These are phyloP conservation scores for Microdon myrmicae DNA, from an alignment of 2,888 invertebrate genomes.

Conservation along the genomic window DNA sequence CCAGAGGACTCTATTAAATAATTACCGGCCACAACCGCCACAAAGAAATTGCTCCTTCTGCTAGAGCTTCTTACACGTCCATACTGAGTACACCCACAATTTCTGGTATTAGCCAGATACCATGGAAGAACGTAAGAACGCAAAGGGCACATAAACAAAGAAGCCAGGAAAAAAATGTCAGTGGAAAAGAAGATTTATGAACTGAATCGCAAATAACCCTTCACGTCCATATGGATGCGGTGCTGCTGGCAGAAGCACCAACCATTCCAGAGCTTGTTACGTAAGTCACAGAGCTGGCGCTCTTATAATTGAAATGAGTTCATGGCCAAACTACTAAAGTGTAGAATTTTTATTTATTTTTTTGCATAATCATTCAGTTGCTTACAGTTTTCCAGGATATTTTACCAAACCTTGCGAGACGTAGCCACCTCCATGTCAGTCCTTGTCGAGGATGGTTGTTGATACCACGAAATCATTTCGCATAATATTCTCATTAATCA, in stretches of 20 bases:
- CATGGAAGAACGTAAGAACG: no score
- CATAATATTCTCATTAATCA: constrained; percentile 53
- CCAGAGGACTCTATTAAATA: no score
- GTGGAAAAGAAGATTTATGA: constrained; percentile 41
- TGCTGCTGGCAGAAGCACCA: constrained; percentile 9
- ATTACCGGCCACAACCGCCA: no score
- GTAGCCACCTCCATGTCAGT: no score
- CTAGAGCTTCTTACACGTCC: no score
- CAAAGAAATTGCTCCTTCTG: no score
- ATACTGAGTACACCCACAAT: no score
- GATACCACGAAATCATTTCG: constrained; percentile 48
- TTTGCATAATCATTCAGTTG: constrained; percentile 51
- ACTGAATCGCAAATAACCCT: constrained; percentile 50
- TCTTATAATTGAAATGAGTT: constrained; percentile 52
- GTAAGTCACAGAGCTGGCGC: no score
- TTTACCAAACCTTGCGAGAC: no score
- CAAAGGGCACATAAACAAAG: no score
- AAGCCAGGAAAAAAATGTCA: constrained; percentile 9
- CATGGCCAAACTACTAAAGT: constrained; percentile 43
- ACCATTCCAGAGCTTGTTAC: constrained; percentile 5
- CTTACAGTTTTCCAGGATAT: constrained; percentile 43
- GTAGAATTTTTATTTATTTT: constrained; percentile 52
- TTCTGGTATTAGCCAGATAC: no score
- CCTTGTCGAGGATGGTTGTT: constrained; percentile 16
- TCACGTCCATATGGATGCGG: constrained; percentile 50